These are phyloP conservation scores for Notospermus geniculatus DNA, from an alignment of 1,140 invertebrate genomes.

Conservation along the genomic window DNA sequence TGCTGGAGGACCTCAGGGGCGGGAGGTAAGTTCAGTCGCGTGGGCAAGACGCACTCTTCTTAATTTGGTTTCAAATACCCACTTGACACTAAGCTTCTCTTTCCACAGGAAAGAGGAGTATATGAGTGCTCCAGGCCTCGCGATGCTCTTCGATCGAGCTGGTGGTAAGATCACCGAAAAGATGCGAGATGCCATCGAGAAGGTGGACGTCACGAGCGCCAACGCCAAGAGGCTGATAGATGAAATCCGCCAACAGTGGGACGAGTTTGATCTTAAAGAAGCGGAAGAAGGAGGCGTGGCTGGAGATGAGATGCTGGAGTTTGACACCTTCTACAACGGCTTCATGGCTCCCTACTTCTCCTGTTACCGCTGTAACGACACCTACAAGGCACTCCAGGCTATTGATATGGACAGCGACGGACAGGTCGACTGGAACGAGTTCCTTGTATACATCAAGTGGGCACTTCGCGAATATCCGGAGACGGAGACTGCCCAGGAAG, in stretches of 20 bases:
- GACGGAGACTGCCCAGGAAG: not conserved
- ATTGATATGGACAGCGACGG: constrained; percentile 14
- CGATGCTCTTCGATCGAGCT: constrained; percentile 12
- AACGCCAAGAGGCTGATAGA: not conserved
- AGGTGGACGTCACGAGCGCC: not conserved
- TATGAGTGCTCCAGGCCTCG: not conserved
- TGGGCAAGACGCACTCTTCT: too few relatives aligned
- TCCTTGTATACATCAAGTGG: constrained; percentile 13
- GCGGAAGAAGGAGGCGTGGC: not conserved
- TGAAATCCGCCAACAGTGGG: not conserved
- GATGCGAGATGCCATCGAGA: constrained; percentile 8
- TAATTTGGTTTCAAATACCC: too few relatives aligned
- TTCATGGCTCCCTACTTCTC: constrained; percentile 13
- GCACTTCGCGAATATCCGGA: constrained; percentile 4
- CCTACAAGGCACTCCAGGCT: constrained; percentile 7
- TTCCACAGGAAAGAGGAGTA: constrained; percentile 8
- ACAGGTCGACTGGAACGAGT: constrained; percentile 10
- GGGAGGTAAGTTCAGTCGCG: too few relatives aligned
- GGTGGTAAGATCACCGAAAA: constrained; percentile 7
- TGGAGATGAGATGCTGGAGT: constrained; percentile 11
- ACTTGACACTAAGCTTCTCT: too few relatives aligned
- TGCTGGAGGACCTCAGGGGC: constrained; percentile 7
- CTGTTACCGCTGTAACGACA: constrained; percentile 9
- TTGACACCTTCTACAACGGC: constrained; percentile 12
- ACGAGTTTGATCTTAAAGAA: not conserved